Evolutionary conservation across 2,113 vertebrate species (phyloP), one percentile per base, ranked within the genome.

Genomic region (Brachypodius melanocephalos): DNA sequence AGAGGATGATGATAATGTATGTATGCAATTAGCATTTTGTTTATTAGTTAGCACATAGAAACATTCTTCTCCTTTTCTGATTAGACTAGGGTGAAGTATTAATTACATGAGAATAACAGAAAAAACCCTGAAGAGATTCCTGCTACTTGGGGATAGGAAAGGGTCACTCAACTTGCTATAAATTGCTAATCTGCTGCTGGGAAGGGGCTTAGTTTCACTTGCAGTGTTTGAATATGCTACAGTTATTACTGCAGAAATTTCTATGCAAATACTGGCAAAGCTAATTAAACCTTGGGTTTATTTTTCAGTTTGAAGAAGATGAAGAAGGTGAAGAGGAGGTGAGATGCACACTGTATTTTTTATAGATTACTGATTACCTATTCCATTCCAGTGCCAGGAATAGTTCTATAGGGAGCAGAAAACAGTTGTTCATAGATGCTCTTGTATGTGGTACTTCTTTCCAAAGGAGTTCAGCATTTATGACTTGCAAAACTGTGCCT

Each of bases 291-390:
- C 43, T 94, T 93, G 90, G 66, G 29, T 96, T 93, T 96, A 51
- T 79, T 68, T 95, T 97, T 83, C 98, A 99, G 99, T 99, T 99
- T 98, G 99, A 99, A 97, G 99, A 99, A 95, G 98, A 98, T 36
- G 99, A 99, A 94, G 99, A 99, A 97, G 99, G 98, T 87, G 99
- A 99, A 95, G 99, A 99, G 96, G 99, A 99, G 99, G 99, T 99
- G 94, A 96, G 98, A 91, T 83, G 51, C 59, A 18, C 80, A 77
- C 90, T 87, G 24, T 88, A 32, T 96, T 59, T 88, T 52, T 78
- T 63, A 4, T 42, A 31, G 38, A 72, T 86, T 26, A 55, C 29
- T 85, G 62, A 67, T 63, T 72, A 46, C 24, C 6, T 48, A 2
- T 79, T 71, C 17, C 5, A 2, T 88, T 73, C 18, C 13, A 12